Conservation (phyloP, 92 coral and sea anemone genomes). For the Phenganax stokvisi region DNA sequence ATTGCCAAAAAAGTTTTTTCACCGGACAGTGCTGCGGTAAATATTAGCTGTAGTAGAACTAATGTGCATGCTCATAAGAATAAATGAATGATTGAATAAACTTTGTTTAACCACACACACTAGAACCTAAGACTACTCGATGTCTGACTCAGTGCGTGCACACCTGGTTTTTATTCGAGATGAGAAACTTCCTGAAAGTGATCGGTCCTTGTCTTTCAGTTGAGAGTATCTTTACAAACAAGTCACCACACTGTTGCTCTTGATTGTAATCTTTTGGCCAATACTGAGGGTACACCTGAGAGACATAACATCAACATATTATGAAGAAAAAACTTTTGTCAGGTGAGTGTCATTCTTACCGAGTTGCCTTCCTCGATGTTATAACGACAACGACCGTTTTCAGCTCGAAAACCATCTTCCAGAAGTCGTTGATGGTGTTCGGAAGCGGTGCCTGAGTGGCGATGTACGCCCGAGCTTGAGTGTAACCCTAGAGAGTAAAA, state of each 20-base stretch:
- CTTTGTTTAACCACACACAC: too few relatives aligned
- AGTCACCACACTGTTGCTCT: conserved; percentile 14
- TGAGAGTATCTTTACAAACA: conserved; percentile 23
- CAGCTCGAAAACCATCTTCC: conserved; percentile 94
- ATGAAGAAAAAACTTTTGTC: neutral
- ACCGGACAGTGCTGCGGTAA: neutral
- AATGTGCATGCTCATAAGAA: too few relatives aligned
- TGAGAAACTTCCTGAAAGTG: conserved; percentile 12
- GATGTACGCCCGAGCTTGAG: conserved; percentile 74
- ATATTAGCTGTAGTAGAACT: too few relatives aligned
- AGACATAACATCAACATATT: neutral
- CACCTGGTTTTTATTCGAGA: conserved; percentile 11
- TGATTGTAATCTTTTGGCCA: conserved; percentile 26
- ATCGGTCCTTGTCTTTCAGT: conserved; percentile 9
- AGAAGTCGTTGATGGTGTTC: conserved; percentile 81
- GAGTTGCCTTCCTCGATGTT: conserved; percentile 74
- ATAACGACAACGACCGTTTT: conserved; percentile 63
- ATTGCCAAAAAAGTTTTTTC: neutral
- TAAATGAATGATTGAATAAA: too few relatives aligned
- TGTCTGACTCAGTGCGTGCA: too few relatives aligned
- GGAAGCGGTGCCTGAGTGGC: conserved; percentile 93
- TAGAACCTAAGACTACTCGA: too few relatives aligned
- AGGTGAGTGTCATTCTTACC: conserved; percentile 36
- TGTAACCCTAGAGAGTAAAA: conserved; percentile 60
- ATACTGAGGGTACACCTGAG: conserved; percentile 13